Percentiles rank a stretch among this genome's conserved stretches.
phyloP scores from a whole-genome alignment of 2,888 invertebrate genomes.

The Acleris literana region DNA sequence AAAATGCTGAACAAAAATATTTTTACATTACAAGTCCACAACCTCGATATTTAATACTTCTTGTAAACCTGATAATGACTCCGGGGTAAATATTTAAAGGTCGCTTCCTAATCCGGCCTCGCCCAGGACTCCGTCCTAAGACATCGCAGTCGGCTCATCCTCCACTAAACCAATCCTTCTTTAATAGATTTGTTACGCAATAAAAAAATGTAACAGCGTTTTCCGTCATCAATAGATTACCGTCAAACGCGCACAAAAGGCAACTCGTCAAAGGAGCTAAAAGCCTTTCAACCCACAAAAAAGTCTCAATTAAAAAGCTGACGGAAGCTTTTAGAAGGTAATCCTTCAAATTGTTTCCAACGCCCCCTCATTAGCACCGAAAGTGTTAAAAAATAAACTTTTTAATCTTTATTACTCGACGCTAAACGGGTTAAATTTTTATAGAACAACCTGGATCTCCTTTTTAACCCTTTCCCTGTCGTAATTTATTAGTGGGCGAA shows the following conservation, averaged over 20 bases:
- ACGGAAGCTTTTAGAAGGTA: conserved; percentile 84
- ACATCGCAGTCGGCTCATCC: neutral
- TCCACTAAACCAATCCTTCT: neutral
- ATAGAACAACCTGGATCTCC: conserved; percentile 74
- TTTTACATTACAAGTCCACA: no score
- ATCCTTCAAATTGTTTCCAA: conserved; percentile 84
- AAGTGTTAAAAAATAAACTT: conserved; percentile 84
- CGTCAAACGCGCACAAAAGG: conserved; percentile 69
- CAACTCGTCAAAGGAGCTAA: conserved; percentile 75
- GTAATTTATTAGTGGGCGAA: conserved; percentile 74
- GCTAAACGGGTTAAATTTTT: conserved; percentile 83
- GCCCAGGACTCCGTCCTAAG: neutral
- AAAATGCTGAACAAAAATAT: no score
- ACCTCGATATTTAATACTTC: no score
- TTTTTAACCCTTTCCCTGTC: conserved; percentile 74
- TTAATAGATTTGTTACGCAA: conserved; percentile 33
- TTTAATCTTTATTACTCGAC: conserved; percentile 83
- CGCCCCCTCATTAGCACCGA: conserved; percentile 83
- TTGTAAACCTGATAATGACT: no score
- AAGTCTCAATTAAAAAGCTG: conserved; percentile 84
- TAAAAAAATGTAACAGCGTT: conserved; percentile 54
- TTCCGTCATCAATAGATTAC: conserved; percentile 81
- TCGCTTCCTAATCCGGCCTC: no score
- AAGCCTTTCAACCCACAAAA: conserved; percentile 80
- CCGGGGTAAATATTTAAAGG: no score